These are phyloP conservation scores for Bovichtus variegatus DNA, from an alignment of 2,797 vertebrate species.

Conservation along the genomic window DNA sequence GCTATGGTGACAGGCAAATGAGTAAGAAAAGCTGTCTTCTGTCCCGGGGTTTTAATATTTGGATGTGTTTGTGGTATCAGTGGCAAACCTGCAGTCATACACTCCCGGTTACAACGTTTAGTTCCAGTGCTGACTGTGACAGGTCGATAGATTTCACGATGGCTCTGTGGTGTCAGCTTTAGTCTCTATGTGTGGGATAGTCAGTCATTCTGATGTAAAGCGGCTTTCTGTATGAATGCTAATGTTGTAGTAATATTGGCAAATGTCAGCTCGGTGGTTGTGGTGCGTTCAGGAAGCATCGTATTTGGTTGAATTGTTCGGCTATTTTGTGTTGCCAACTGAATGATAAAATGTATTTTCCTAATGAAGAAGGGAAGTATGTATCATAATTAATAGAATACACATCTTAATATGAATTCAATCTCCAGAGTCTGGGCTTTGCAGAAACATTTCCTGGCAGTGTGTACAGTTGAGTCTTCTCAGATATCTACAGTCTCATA, in stretches of 20 bases:
- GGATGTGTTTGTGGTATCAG: slow-evolving; percentile 6
- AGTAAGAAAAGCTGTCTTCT: slow-evolving; percentile 79
- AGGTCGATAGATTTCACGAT: neutral
- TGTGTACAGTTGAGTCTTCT: neutral
- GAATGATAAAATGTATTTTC: neutral
- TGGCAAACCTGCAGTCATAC: slow-evolving; percentile 1
- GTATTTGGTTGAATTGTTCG: neutral
- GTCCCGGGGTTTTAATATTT: neutral
- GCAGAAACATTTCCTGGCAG: neutral
- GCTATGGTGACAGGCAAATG: slow-evolving; percentile 97
- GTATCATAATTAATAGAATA: neutral
- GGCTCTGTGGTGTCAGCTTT: neutral
- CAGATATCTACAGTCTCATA: neutral
- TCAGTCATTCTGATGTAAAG: slow-evolving; percentile 17
- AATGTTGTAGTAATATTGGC: slow-evolving; percentile 5
- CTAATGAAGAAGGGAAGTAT: neutral
- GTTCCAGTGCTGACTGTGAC: neutral
- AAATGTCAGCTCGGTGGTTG: slow-evolving; percentile 23
- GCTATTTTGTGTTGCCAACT: neutral
- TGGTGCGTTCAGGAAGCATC: slow-evolving; percentile 5
- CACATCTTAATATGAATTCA: neutral
- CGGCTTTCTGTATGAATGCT: slow-evolving; percentile 27
- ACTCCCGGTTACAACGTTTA: slow-evolving; percentile 13
- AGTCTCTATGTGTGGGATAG: slow-evolving; percentile 6
- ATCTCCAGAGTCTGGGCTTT: neutral